phyloP scores from a whole-genome alignment of 2,888 invertebrate genomes.

The Thumatha senex region DNA sequence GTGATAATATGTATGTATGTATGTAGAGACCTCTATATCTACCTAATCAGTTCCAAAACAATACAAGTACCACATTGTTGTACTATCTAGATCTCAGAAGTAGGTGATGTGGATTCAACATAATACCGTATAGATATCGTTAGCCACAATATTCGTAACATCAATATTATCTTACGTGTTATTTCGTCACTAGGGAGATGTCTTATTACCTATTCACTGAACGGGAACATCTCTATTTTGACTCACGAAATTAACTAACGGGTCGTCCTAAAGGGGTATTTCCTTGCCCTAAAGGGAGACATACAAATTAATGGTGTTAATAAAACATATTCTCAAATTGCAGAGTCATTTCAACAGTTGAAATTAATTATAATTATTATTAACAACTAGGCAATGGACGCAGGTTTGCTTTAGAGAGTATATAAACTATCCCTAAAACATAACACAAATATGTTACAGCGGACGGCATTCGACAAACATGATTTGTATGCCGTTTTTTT shows the following conservation, averaged over 20 bases:
- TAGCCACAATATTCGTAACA: slow-evolving; percentile 24
- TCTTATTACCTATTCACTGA: slow-evolving; percentile 67
- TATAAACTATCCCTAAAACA: too few relatives aligned
- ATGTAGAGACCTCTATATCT: slow-evolving; percentile 22
- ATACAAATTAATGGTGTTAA: slow-evolving; percentile 65
- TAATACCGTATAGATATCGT: slow-evolving; percentile 53
- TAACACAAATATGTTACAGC: too few relatives aligned
- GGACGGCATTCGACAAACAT: too few relatives aligned
- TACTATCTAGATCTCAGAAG: slow-evolving; percentile 50
- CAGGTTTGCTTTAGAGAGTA: too few relatives aligned
- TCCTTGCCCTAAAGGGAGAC: slow-evolving; percentile 50
- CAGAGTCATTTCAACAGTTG: slow-evolving; percentile 36
- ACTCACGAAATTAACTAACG: slow-evolving; percentile 68
- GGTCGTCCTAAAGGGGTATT: slow-evolving; percentile 56
- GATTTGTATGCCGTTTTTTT: too few relatives aligned
- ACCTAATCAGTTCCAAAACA: slow-evolving; percentile 39
- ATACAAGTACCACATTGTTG: slow-evolving; percentile 46
- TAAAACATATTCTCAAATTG: slow-evolving; percentile 62
- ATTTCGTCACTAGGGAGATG: slow-evolving; percentile 67
- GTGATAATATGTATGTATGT: neutral
- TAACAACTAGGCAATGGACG: too few relatives aligned
- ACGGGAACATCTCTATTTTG: slow-evolving; percentile 66
- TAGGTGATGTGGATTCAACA: slow-evolving; percentile 45
- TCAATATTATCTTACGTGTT: slow-evolving; percentile 48
- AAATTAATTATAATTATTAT: slow-evolving; percentile 9